phyloP scores from a whole-genome alignment of 2,797 vertebrate species.

The Podargus strigoides region DNA sequence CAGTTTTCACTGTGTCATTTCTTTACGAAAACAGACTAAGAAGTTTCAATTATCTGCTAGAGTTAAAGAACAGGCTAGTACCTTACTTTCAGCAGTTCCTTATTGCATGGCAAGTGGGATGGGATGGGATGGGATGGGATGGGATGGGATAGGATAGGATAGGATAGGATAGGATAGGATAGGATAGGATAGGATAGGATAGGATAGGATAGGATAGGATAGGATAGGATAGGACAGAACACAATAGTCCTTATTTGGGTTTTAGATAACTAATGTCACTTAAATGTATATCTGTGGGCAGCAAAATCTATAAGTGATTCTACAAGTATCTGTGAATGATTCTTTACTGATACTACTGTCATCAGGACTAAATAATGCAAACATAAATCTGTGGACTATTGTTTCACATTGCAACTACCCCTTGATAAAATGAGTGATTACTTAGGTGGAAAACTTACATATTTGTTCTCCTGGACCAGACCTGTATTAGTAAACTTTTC shows the following conservation, averaged over 20 bases:
- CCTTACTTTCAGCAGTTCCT: neutral
- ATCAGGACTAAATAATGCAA: neutral
- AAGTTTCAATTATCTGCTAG: neutral
- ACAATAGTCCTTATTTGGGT: neutral
- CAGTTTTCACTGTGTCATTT: neutral
- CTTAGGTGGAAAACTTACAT: neutral
- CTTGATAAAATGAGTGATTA: neutral
- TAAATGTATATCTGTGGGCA: neutral
- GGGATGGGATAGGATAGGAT: neutral
- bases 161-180: neutral
- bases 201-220: too few relatives aligned
- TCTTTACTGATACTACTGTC: neutral
- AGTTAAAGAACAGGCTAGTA: neutral
- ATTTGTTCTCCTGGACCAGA: neutral
- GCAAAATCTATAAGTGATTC: neutral
- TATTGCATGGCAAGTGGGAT: neutral
- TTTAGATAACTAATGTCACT: neutral
- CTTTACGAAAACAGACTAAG: neutral
- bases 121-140: neutral
- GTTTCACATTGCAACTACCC: neutral
- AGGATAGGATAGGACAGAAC: fast-evolving
- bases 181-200: too few relatives aligned
- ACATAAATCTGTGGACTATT: neutral
- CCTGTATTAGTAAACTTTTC: neutral
- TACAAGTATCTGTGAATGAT: fast-evolving